Evolutionary conservation across 2,113 vertebrate genomes (phyloP), one percentile per base, ranked within the genome.

Genomic region (Laticauda colubrina): DNA sequence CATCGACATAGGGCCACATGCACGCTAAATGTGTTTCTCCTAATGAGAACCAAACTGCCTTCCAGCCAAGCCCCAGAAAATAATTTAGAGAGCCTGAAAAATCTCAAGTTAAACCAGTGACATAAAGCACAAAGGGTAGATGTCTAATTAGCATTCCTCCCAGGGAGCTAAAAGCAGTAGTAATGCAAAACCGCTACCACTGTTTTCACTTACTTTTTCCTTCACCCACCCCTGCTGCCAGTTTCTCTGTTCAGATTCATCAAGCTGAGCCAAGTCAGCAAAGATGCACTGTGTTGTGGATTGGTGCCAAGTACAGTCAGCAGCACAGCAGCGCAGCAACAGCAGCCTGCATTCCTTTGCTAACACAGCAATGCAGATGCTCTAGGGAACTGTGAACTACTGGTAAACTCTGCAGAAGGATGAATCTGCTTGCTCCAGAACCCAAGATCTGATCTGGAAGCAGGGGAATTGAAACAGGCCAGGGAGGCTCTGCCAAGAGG

Each of bases 321-420:
- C 92, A 92, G 94, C 92, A 64, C 92, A 93, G 94, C 92, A 85
- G 0, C 53, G 75, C 24, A 26, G 69, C 75, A 5, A 21, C 85
- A 39, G 53, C 53, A 4, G 34, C 91, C 43, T 90, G 89, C 92
- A 61, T 0, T 93, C 94, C 93, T 92, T 61, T 94, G 96, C 97
- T 97, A 96, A 96, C 92, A 95, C 87, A 95, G 96, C 96, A 95
- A 81, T 95, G 87, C 48, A 85, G 88, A 89, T 94, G 95, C 95
- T 96, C 75, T 0, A 7, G 88, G 91, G 94, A 95, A 91, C 94
- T 88, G 94, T 88, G 90, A 94, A 94, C 94, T 92, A 91, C 75
- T 54, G 51, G 91, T 94, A 45, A 90, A 91, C 90, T 96, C 89
- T 94, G 89, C 89, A 95, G 87, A 91, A 95, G 95, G 95, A 91